Percentiles rank a stretch among this genome's conserved stretches.
Evolutionary conservation across 1,140 invertebrate genomes (phyloP).

Genomic region (Lepidurus arcticus): DNA sequence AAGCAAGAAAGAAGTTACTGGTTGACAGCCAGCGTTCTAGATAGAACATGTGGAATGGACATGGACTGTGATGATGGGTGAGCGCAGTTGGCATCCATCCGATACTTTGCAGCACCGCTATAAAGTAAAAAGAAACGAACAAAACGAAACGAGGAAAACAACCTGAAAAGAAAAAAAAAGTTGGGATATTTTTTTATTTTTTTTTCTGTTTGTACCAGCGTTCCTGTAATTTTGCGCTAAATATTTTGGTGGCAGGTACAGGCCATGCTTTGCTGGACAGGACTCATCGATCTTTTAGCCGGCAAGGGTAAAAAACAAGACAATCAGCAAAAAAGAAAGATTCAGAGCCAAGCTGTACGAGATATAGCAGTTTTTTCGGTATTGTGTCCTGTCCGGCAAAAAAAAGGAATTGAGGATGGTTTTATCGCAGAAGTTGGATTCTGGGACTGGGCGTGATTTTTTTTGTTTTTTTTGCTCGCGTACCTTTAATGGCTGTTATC

Average conservation of each 20-base stretch:
- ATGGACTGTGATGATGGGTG: neutral
- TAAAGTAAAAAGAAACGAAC: conserved; percentile 34
- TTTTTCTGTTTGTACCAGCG: neutral
- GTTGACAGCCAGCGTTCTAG: neutral
- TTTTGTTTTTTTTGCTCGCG: neutral
- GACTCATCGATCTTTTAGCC: conserved; percentile 3
- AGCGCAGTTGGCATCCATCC: conserved; percentile 36
- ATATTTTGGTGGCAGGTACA: neutral
- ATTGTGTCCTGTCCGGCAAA: neutral
- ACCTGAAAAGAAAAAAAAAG: neutral
- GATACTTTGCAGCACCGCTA: conserved; percentile 37
- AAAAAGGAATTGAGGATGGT: neutral
- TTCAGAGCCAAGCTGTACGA: neutral
- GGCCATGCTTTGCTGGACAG: neutral
- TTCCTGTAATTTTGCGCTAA: neutral
- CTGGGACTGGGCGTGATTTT: neutral
- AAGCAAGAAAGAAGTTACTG: too few relatives aligned
- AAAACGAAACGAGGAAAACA: neutral
- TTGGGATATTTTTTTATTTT: neutral
- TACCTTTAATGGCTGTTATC: neutral
- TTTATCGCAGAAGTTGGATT: neutral
- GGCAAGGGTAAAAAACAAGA: neutral
- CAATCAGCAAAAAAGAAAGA: neutral
- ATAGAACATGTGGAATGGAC: neutral
- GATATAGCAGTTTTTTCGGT: neutral